A percentile compares a stretch with the other conserved stretches of the same genome.
phyloP scores from a whole-genome alignment of 2,888 invertebrate genomes.

The Drosophila bunnanda region DNA sequence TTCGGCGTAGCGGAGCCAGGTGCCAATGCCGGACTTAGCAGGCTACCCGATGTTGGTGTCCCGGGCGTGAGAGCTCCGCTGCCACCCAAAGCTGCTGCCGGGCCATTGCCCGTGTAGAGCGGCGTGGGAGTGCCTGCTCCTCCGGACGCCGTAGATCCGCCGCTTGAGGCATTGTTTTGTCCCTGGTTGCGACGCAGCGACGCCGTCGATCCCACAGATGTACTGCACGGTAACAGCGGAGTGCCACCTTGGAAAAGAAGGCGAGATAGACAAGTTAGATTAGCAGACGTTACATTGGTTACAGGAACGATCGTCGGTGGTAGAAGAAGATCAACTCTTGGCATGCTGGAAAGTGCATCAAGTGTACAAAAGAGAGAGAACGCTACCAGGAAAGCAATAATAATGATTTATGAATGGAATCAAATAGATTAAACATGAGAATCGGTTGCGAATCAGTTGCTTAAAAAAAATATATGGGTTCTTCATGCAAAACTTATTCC shows the following conservation, averaged over 20 bases:
- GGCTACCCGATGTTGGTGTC: conserved; percentile 70
- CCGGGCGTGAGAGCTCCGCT: conserved; percentile 54
- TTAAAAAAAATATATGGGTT: conserved; percentile 42
- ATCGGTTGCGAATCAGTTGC: conserved; percentile 41
- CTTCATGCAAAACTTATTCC: conserved; percentile 58
- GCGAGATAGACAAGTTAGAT: conserved; percentile 5
- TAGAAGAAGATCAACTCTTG: conserved; percentile 38
- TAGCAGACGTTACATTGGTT: background rate
- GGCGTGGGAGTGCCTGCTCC: conserved; percentile 46
- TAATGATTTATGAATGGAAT: conserved; percentile 28
- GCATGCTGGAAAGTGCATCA: conserved; percentile 48
- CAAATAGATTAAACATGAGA: conserved; percentile 23
- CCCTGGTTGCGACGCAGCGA: conserved; percentile 69
- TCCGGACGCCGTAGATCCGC: conserved; percentile 42
- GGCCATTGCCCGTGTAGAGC: conserved; percentile 51
- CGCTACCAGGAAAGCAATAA: conserved; percentile 39
- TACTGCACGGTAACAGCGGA: conserved; percentile 84
- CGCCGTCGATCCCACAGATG: conserved; percentile 68
- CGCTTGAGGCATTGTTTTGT: conserved; percentile 50
- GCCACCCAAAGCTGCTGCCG: conserved; percentile 22
- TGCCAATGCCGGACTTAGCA: conserved; percentile 69
- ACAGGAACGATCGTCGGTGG: background rate
- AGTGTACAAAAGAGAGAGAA: conserved; percentile 18
- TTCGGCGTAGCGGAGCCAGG: conserved; percentile 67
- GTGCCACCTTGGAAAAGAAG: conserved; percentile 85